Evolutionary conservation across 1,140 invertebrate species (phyloP), one percentile per base, ranked within the genome.

Genomic region (Drosophila sulfurigaster): DNA sequence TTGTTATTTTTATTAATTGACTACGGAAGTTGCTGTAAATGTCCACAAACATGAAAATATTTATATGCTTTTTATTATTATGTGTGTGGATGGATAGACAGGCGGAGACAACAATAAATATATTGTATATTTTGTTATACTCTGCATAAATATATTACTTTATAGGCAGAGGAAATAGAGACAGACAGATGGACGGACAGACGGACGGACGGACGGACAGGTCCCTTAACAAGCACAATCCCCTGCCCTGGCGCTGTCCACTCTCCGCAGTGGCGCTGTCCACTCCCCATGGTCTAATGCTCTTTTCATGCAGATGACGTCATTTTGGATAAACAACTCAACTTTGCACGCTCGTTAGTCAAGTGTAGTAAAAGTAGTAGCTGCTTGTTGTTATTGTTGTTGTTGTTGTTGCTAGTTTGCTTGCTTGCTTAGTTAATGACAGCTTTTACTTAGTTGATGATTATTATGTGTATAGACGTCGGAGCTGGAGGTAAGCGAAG

Each of bases 41-140:
- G 83, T 88, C 77, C 80, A 88, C 83, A 88, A 89, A 89, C 83
- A 87, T 88, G 83, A 87, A 79, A 80, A 73, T 80, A 82, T 87
- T 70, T 65, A 67, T 85, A 70, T 59, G 32, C 25, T 41, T 51
- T 49, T 54, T 63, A 32, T 20, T 63, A 25, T 52, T 64, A n/a
- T 65, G 7, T 32, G 10, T 38, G 8, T 38, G 10, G 7, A 38
- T 38, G 30, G 7, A 32, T 32, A 32, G 30, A 32, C 30, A 32
- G 30, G 30, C 30, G 5, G 30, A 1, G 30, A 32, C 7, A 10
- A 7, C 35, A 8, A 38, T 8, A 38, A 38, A 38, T 38, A 32
- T 32, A 32, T 32, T 32, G 35, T 38, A 38, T 38, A 38, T 25
- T 25, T 35, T 35, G 8, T 35, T 35, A 35, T 35, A 7, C 5